phyloP scores from a whole-genome alignment of 2,797 vertebrate genomes.

The Acropternis orthonyx region DNA sequence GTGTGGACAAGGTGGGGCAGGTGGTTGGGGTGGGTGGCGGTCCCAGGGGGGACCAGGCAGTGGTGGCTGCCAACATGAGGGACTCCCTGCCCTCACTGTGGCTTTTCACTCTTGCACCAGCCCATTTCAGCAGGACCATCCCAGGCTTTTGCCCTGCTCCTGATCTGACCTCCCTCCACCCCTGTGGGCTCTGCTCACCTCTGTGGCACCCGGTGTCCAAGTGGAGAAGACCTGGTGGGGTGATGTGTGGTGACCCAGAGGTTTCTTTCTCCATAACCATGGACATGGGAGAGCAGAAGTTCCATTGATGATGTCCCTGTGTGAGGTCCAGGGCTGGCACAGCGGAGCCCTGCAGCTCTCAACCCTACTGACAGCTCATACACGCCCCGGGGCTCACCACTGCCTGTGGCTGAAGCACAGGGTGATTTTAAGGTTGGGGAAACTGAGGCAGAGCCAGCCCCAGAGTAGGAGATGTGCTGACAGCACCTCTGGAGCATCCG shows the following conservation, averaged over 20 bases:
- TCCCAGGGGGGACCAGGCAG: rapidly evolving
- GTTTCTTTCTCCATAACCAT: not conserved
- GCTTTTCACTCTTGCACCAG: rapidly evolving
- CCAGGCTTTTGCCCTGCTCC: not conserved
- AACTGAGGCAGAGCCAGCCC: not conserved
- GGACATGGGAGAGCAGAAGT: too few relatives aligned
- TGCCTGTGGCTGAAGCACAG: rapidly evolving
- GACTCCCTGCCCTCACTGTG: rapidly evolving
- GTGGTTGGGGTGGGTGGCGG: rapidly evolving
- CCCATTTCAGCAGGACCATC: not conserved
- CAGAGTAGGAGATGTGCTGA: not conserved
- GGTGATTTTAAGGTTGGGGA: not conserved
- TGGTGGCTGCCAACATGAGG: not conserved
- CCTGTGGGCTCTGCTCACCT: not conserved
- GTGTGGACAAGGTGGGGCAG: rapidly evolving
- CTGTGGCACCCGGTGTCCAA: rapidly evolving
- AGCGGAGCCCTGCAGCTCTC: not conserved
- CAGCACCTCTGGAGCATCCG: too few relatives aligned
- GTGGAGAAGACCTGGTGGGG: not conserved
- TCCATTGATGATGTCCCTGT: not conserved
- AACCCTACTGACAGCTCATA: not conserved
- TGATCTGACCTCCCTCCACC: not conserved
- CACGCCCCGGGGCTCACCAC: rapidly evolving
- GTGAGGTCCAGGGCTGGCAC: not conserved
- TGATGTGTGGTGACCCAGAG: rapidly evolving